Base-by-base conservation (phyloP, 2,797 vertebrate species). In the Macropodus opercularis region DNA sequence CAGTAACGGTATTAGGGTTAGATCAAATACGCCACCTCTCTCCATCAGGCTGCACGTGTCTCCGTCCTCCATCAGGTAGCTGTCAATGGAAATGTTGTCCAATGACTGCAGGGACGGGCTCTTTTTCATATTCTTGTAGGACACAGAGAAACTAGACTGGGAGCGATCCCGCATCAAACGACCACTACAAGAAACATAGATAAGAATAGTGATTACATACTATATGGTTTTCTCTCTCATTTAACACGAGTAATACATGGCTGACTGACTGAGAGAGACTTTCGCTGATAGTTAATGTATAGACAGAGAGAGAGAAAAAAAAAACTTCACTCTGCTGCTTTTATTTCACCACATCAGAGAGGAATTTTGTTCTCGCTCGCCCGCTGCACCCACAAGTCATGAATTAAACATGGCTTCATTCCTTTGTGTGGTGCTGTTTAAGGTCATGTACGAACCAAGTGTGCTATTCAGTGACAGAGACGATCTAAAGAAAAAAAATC, bases 1-100 rank as follows among this genome's bases (percentile, higher is more conserved):
- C n/a, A n/a, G n/a, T n/a, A n/a, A n/a, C n/a, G n/a, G n/a, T n/a
- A n/a, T n/a, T n/a, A n/a, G n/a, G n/a, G n/a, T n/a, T n/a, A n/a
- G n/a, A n/a, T n/a, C n/a, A n/a, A n/a, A n/a, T n/a, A n/a, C 54
- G 13, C 75, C 76, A 98, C 97, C 96, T 93, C 93, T 94, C 66
- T 97, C 96, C 77, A 93, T 83, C 49, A 96, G 92, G 79, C 93
- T 96, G 81, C 93, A 96, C 26, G 91, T 89, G 84, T 96, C 96
- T 63, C 94, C 94, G 43, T 96, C 97, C 86, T 98, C 97, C 75
- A 98, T 69, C 77, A 94, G 72, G 90, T 92, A 95, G 85, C 97
- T 98, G 83, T 99, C 97, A 47, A 98, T 93, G 71, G 97, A 99
- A 77, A 98, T 87, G 81, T 94, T 95, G 79, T 98, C 97, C 90